These are phyloP conservation scores for Salpingus planirostris DNA, from an alignment of 2,888 invertebrate species.

Conservation along the genomic window DNA sequence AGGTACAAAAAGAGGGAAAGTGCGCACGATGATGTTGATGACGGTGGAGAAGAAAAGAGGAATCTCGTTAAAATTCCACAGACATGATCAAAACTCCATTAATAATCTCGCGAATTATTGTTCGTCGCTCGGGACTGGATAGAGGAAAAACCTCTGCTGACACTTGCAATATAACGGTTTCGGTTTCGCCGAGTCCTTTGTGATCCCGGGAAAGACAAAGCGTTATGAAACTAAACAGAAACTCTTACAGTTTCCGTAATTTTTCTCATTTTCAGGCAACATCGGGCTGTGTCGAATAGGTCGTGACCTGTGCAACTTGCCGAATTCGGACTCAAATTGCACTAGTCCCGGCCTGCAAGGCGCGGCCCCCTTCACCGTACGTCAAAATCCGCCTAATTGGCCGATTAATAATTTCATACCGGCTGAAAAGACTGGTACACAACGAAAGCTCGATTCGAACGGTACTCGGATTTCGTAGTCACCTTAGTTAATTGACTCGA, in stretches of 20 bases:
- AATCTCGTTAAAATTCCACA: slow-evolving; percentile 23
- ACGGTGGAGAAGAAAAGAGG: too few relatives aligned
- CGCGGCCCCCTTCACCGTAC: slow-evolving; percentile 9
- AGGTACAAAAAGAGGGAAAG: too few relatives aligned
- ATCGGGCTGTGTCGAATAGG: slow-evolving; percentile 40
- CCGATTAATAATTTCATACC: too few relatives aligned
- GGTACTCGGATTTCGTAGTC: too few relatives aligned
- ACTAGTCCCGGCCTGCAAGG: slow-evolving; percentile 56
- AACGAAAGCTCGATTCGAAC: too few relatives aligned
- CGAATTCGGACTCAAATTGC: slow-evolving; percentile 48
- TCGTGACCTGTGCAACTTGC: slow-evolving; percentile 51
- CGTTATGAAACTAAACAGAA: slow-evolving; percentile 8
- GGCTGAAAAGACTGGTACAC: too few relatives aligned
- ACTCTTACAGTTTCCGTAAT: slow-evolving; percentile 2
- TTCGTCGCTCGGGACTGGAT: too few relatives aligned
- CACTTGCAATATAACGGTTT: slow-evolving; percentile 4
- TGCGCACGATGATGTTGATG: too few relatives aligned
- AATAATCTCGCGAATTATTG: slow-evolving; percentile 23
- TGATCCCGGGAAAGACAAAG: slow-evolving; percentile 5
- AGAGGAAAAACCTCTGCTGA: slow-evolving; percentile 6
- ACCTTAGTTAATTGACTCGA: too few relatives aligned
- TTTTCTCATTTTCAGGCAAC: slow-evolving; percentile 5
- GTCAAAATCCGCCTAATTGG: too few relatives aligned
- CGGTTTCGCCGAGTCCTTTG: slow-evolving; percentile 6
- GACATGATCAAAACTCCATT: slow-evolving; percentile 23